Conservation (phyloP, 2,113 vertebrate genomes). For the Barnardius zonarius region DNA sequence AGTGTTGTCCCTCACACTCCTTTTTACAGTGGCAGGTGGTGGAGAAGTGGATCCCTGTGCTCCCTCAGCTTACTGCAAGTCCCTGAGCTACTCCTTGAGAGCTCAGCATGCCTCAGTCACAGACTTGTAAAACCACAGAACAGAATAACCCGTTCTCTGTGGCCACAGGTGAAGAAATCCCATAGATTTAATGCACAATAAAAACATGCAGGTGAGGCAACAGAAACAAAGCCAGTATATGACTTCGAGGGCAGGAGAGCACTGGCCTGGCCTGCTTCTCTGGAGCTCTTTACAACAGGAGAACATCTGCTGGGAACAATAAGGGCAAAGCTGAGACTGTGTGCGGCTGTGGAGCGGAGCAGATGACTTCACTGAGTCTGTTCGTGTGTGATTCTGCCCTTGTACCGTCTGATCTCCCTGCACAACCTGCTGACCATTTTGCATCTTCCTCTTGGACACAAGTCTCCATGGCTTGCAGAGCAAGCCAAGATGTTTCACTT, state of each 20-base stretch:
- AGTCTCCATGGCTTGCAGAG: accelerated
- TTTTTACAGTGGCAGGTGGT: not conserved
- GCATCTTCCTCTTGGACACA: not conserved
- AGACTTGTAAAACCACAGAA: not conserved
- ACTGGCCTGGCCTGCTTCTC: not conserved
- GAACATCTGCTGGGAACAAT: not conserved
- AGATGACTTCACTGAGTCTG: not conserved
- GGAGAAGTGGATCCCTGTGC: not conserved
- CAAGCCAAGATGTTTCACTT: not conserved
- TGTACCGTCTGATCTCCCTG: not conserved
- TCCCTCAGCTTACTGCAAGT: not conserved
- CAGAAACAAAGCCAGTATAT: not conserved
- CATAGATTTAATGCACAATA: not conserved
- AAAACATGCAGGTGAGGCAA: not conserved
- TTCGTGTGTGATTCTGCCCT: not conserved
- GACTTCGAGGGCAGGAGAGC: not conserved
- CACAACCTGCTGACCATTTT: not conserved
- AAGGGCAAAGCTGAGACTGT: not conserved
- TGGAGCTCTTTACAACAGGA: not conserved
- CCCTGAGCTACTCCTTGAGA: not conserved
- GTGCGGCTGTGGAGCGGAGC: not conserved
- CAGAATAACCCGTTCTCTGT: not conserved
- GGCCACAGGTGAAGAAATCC: not conserved
- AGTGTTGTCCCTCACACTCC: not conserved
- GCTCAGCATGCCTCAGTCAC: accelerated